Conservation (phyloP, 2,888 invertebrate species). For the Osedax fenrisi region DNA sequence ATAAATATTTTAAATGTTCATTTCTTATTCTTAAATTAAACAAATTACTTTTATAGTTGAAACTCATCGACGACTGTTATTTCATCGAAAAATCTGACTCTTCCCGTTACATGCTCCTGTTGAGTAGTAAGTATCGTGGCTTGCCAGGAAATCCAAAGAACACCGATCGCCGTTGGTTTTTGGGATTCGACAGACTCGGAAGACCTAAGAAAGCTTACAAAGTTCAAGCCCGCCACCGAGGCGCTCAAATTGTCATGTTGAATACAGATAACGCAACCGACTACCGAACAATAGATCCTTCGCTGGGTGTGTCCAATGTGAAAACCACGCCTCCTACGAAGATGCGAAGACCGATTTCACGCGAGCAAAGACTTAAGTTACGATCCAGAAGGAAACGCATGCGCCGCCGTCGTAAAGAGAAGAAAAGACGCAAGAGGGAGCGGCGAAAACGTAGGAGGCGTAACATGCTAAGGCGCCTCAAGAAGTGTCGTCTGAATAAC, state of each 20-base stretch:
- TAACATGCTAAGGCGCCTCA: no score
- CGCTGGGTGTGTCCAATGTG: not conserved
- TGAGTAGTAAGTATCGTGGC: not conserved
- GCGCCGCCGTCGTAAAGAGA: not conserved
- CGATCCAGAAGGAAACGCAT: not conserved
- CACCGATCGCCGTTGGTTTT: not conserved
- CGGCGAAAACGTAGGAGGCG: not conserved
- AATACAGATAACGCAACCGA: not conserved
- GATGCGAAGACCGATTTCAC: not conserved
- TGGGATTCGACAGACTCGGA: not conserved
- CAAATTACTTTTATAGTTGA: not conserved
- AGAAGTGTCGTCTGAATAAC: no score
- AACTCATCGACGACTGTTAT: not conserved
- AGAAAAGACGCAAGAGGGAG: not conserved
- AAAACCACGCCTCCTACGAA: not conserved
- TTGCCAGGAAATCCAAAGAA: not conserved
- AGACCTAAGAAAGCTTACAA: not conserved
- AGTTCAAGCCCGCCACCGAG: not conserved
- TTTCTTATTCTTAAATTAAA: no score
- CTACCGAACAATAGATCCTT: no score
- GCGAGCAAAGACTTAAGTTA: not conserved
- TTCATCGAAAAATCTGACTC: not conserved
- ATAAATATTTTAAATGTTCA: no score
- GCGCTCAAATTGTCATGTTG: not conserved
- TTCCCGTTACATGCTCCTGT: not conserved